Evolutionary conservation across 2,797 vertebrate species (phyloP).

Genomic region (Pantherophis alleghaniensis): DNA sequence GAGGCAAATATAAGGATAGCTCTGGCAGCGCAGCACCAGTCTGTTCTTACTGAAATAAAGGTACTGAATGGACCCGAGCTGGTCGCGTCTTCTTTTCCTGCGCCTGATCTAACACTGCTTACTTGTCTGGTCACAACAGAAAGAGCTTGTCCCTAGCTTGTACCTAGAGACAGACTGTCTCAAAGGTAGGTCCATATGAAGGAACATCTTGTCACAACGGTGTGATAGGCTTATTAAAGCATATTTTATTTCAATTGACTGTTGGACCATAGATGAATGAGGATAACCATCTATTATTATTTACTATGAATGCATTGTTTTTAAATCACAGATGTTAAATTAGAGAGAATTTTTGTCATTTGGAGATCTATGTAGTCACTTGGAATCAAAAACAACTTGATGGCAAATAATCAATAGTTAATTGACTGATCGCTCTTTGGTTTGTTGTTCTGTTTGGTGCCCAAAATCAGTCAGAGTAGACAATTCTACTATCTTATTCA

Average conservation of each 20-base stretch:
- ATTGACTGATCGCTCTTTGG: neutral
- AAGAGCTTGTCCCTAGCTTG: neutral
- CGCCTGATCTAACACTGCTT: neutral
- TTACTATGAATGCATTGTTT: neutral
- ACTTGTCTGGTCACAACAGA: neutral
- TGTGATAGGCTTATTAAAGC: neutral
- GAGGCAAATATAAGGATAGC: too few species aligned
- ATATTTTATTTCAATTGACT: neutral
- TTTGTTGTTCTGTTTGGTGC: neutral
- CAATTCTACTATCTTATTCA: conserved; percentile 5
- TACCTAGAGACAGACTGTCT: neutral
- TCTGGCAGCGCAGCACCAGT: too few species aligned
- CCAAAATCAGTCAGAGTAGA: neutral
- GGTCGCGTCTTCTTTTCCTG: too few species aligned
- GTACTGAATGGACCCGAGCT: too few species aligned
- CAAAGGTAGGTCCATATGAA: neutral
- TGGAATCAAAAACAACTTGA: neutral
- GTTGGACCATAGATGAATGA: neutral
- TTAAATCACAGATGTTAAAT: neutral
- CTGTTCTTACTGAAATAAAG: too few species aligned
- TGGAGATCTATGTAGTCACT: neutral
- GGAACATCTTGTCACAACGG: neutral
- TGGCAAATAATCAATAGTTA: neutral
- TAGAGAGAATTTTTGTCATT: neutral
- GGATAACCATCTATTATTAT: neutral